Conservation (phyloP, 2,888 invertebrate genomes). For the Marronus borbonicus region DNA sequence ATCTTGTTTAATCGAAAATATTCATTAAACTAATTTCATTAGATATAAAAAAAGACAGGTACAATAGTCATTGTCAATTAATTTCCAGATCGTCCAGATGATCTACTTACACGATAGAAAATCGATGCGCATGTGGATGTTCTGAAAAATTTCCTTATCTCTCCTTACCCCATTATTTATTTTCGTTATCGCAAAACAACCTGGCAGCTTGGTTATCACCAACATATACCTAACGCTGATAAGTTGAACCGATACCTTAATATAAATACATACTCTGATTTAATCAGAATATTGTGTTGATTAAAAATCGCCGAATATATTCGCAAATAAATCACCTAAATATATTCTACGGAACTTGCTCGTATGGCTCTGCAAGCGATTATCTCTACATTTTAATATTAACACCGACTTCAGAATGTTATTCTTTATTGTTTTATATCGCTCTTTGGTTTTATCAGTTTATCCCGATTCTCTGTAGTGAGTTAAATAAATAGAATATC, state of each 20-base stretch:
- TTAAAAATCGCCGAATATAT: constrained; percentile 40
- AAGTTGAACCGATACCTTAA: constrained; percentile 25
- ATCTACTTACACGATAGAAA: constrained; percentile 36
- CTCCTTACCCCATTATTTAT: constrained; percentile 41
- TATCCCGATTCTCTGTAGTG: not conserved
- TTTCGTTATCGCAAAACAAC: constrained; percentile 44
- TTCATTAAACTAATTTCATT: constrained; percentile 2
- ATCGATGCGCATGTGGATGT: constrained; percentile 13
- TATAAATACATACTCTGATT: constrained; percentile 47
- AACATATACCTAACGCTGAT: constrained; percentile 21
- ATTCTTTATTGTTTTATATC: constrained; percentile 4
- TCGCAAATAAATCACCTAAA: constrained; percentile 20
- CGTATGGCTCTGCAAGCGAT: not conserved
- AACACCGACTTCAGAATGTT: not conserved
- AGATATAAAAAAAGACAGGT: constrained; percentile 4
- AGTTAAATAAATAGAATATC: no score
- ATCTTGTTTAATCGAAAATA: constrained; percentile 3
- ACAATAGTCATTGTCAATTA: constrained; percentile 29
- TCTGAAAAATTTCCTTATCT: constrained; percentile 30
- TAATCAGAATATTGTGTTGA: constrained; percentile 48
- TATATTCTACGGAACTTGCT: not conserved
- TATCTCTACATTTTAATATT: constrained; percentile 18
- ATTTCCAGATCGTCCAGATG: constrained; percentile 28
- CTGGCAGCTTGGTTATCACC: constrained; percentile 45
- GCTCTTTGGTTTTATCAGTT: constrained; percentile 17